phyloP scores from a whole-genome alignment of 2,113 vertebrate genomes.

The Murina feae region DNA sequence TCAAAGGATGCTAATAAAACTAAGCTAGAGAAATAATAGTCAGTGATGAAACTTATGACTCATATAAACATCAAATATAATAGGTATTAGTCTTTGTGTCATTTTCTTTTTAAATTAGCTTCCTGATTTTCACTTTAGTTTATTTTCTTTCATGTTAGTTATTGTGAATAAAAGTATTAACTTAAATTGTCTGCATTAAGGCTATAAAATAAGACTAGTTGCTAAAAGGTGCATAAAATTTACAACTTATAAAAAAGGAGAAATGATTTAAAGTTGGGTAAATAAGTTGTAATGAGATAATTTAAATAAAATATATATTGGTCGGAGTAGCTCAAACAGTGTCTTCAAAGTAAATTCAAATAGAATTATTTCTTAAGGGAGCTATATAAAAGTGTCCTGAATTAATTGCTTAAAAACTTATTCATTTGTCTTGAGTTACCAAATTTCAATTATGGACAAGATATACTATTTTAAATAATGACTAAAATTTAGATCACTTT shows the following conservation, averaged over 20 bases:
- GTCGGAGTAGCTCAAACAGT: background rate
- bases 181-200: background rate
- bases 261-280: background rate
- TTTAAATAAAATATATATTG: background rate
- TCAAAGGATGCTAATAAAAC: slow-evolving; percentile 41
- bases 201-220: background rate
- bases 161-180: slow-evolving; percentile 24
- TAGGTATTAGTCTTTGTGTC: slow-evolving; percentile 36
- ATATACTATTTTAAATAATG: background rate
- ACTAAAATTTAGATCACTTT: slow-evolving; percentile 1
- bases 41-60: slow-evolving; percentile 40
- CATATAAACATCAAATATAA: slow-evolving; percentile 44
- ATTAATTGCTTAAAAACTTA: background rate
- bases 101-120: slow-evolving; percentile 19
- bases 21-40: slow-evolving; percentile 51
- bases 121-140: slow-evolving; percentile 19
- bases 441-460: background rate
- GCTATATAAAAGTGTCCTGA: background rate
- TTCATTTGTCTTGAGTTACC: background rate
- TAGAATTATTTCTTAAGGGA: background rate
- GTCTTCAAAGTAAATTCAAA: background rate
- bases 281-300: background rate
- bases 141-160: slow-evolving; percentile 34
- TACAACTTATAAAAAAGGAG: background rate
- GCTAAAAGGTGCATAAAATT: background rate